These are phyloP conservation scores for Rhagium mordax DNA, from an alignment of 2,888 invertebrate species.

Conservation along the genomic window DNA sequence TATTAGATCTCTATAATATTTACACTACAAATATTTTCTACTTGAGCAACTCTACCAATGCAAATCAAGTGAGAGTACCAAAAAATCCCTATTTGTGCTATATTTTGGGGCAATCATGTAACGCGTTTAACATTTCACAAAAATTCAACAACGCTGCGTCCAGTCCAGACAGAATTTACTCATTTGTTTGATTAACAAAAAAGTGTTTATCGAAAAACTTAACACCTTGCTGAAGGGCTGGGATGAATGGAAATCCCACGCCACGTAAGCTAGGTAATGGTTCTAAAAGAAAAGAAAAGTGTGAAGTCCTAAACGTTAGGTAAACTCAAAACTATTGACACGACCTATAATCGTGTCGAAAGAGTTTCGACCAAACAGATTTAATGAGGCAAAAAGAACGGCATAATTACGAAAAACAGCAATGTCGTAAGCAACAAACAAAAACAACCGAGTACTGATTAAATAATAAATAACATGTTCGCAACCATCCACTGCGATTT, in stretches of 20 bases:
- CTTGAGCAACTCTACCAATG: no score
- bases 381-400: background rate
- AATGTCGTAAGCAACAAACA: slow-evolving; percentile 9
- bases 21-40: no score
- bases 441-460: background rate
- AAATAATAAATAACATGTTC: slow-evolving; percentile 9
- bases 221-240: no score
- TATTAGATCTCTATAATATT: no score
- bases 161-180: background rate
- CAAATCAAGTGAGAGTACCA: background rate
- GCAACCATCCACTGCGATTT: background rate
- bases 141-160: background rate
- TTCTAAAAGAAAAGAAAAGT: slow-evolving; percentile 16
- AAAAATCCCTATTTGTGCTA: background rate
- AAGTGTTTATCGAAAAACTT: no score
- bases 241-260: slow-evolving; percentile 5
- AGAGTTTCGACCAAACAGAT: background rate
- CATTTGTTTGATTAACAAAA: background rate
- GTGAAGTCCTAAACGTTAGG: background rate
- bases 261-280: slow-evolving; percentile 16
- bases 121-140: background rate
- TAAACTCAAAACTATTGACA: background rate
- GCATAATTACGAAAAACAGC: slow-evolving; percentile 5
- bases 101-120: background rate
- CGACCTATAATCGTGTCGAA: background rate